Evolutionary conservation across 2,888 invertebrate genomes (phyloP).

Genomic region (Ochropacha duplaris): DNA sequence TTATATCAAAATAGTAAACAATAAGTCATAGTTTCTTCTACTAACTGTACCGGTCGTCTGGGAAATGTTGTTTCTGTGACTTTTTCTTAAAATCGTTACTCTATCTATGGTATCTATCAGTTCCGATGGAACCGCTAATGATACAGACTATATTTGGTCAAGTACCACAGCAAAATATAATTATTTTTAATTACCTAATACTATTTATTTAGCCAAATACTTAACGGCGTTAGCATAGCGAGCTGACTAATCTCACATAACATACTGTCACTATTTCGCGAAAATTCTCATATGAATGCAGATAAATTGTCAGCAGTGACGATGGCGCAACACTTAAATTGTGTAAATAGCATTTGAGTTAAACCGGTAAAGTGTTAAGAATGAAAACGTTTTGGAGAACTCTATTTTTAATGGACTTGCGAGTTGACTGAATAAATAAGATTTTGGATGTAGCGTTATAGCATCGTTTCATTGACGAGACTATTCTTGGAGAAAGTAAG

Average conservation of each 20-base stretch:
- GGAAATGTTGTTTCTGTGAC: too few species aligned
- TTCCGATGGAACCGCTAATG: too few species aligned
- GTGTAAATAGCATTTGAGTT: neutral
- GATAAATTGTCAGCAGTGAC: constrained; percentile 8
- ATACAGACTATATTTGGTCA: neutral
- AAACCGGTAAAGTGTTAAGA: neutral
- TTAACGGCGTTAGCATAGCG: constrained; percentile 13
- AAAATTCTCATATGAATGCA: constrained; percentile 47
- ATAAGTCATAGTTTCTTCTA: too few species aligned
- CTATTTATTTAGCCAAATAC: constrained; percentile 20
- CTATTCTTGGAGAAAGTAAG: too few species aligned
- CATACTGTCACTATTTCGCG: constrained; percentile 46
- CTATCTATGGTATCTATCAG: too few species aligned
- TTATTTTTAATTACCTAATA: neutral
- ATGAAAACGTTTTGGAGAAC: neutral
- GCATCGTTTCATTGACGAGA: too few species aligned
- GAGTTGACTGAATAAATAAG: too few species aligned
- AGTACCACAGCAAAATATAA: neutral
- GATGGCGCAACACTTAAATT: neutral
- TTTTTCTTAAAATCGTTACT: neutral
- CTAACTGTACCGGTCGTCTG: too few species aligned
- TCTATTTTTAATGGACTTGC: too few species aligned
- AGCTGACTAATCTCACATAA: constrained; percentile 8
- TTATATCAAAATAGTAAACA: too few species aligned
- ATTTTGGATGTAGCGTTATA: too few species aligned